Evolutionary conservation across 2,113 vertebrate genomes (phyloP).

Genomic region (Theristicus caerulescens): DNA sequence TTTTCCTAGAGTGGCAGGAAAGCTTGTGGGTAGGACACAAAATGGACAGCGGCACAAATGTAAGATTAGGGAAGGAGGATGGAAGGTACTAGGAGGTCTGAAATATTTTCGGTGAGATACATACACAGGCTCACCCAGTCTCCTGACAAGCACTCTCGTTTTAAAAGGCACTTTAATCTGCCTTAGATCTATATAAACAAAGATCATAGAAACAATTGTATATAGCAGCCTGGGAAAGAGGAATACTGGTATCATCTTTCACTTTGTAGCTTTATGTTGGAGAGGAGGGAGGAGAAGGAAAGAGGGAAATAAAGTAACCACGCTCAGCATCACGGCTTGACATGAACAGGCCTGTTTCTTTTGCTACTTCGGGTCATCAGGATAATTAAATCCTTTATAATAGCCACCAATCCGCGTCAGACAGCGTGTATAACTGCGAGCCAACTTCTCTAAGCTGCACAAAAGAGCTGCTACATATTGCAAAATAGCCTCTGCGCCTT

Average conservation of each 20-base stretch:
- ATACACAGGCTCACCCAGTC: neutral
- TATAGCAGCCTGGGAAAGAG: neutral
- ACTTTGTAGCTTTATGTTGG: neutral
- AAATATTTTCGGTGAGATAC: neutral
- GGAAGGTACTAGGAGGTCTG: neutral
- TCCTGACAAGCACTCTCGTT: neutral
- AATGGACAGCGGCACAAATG: neutral
- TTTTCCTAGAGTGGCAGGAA: neutral
- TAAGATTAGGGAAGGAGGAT: neutral
- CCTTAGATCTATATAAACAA: neutral
- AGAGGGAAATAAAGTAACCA: neutral
- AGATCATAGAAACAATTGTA: neutral
- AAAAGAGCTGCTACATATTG: neutral
- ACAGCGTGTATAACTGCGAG: rapidly evolving
- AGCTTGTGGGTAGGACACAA: neutral
- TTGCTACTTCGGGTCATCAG: neutral
- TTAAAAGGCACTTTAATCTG: neutral
- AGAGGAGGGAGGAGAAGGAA: neutral
- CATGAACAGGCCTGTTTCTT: neutral
- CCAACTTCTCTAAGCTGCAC: neutral
- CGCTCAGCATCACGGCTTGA: rapidly evolving
- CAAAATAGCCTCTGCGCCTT: neutral
- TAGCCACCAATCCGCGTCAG: neutral
- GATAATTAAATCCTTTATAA: neutral
- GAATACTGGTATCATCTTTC: neutral